Base-by-base conservation (phyloP, 1,140 invertebrate species). In the Pinna nobilis region DNA sequence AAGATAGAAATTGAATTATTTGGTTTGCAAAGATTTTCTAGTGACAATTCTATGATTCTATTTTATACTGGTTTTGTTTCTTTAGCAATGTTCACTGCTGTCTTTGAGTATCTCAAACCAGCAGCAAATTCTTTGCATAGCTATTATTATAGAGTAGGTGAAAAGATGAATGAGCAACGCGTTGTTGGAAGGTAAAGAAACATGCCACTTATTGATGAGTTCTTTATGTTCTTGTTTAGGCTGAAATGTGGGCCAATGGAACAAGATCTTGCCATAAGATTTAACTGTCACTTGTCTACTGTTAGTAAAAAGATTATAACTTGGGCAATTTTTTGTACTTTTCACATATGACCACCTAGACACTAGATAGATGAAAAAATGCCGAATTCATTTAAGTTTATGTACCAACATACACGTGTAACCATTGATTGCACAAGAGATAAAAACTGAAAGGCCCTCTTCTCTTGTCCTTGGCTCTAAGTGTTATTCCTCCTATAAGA, bases 321-420 rank as follows among this genome's bases (percentile, higher is more conserved):
- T 41, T 78, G 63, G 61, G 44, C 47, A 15, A 78, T 67, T 47
- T 70, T 60, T 39, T 74, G 51, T 74, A 70, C 57, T 66, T 78
- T 70, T 15, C 53, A 35, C 35, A 71, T 72, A 23, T 74, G 68
- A 49, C 47, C 50, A 1, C 47, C 53, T 30, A 75, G 39, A 65
- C 6, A 59, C 13, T 32, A 35, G 37, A 55, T 71, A 18, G 2
- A 71, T 28, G 92, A 92, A 47, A 93, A 90, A 70, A 94, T 92
- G 78, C 92, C 92, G 72, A 30, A 65, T 37, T 32, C 18, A 64
- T 64, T 82, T 41, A 67, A 71, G 50, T 20, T 37, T 15, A 33
- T 64, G 5, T 77, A 70, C 30, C 76, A 65, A 30, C 20, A 49
- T 9, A 77, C 76, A 1, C 11, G 70, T 28, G 59, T 73, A 1